Percentiles rank a stretch among this genome's conserved stretches.
phyloP scores from a whole-genome alignment of 1,140 invertebrate genomes.

The Neotoxoptera formosana region DNA sequence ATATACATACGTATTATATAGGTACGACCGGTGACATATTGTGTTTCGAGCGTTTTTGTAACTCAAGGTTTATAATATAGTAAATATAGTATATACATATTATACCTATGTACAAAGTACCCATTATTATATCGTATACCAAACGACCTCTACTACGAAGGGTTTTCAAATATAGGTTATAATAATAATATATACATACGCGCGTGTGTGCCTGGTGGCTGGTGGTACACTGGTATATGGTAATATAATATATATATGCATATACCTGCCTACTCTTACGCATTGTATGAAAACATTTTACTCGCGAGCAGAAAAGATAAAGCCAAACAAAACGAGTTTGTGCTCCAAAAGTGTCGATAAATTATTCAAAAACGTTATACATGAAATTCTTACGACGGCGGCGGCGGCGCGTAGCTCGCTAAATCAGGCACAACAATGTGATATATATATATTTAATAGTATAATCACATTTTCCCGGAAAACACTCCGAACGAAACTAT shows the following conservation, averaged over 20 bases:
- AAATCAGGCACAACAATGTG: neutral
- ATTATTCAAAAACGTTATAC: constrained; percentile 16
- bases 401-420: neutral
- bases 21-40: neutral
- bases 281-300: neutral
- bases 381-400: neutral
- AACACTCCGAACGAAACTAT: neutral
- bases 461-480: neutral
- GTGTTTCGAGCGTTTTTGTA: neutral
- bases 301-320: neutral
- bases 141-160: neutral
- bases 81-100: too few species aligned
- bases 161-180: neutral
- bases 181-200: too few species aligned
- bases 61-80: neutral
- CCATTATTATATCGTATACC: neutral
- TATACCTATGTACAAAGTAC: neutral
- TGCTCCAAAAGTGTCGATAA: neutral
- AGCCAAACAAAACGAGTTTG: neutral
- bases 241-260: neutral
- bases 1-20: too few species aligned
- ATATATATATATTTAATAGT: neutral
- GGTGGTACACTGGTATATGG: neutral
- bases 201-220: neutral
- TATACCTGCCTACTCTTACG: neutral